phyloP scores from a whole-genome alignment of 2,888 invertebrate genomes.

The Erannis defoliaria region DNA sequence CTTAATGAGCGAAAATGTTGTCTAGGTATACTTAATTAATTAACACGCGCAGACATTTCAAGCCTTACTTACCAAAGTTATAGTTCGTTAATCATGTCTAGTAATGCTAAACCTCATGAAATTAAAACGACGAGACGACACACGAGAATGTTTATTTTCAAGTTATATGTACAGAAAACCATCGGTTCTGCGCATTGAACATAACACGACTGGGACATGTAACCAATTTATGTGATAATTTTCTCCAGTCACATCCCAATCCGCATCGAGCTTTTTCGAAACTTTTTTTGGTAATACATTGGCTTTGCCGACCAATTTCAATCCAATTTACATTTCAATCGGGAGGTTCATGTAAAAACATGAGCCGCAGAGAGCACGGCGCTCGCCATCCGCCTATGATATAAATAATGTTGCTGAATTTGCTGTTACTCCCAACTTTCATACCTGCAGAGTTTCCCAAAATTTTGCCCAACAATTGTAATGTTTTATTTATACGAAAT shows the following conservation, averaged over 20 bases:
- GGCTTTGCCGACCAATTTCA: conserved; percentile 78
- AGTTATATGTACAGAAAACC: conserved; percentile 24
- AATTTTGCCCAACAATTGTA: conserved; percentile 61
- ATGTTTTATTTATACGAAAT: no score
- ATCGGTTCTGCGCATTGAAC: conserved; percentile 17
- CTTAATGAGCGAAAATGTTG: no score
- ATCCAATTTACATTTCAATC: conserved; percentile 82
- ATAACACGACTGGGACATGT: conserved; percentile 34
- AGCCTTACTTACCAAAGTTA: no score
- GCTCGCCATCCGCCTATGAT: conserved; percentile 64
- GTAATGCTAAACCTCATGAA: neutral
- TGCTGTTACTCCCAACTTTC: conserved; percentile 45
- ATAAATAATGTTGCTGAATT: conserved; percentile 67
- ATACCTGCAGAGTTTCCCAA: conserved; percentile 50
- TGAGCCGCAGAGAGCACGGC: conserved; percentile 66
- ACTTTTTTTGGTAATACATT: conserved; percentile 64
- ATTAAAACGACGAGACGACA: neutral
- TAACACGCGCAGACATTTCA: no score
- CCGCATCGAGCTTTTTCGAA: conserved; percentile 59
- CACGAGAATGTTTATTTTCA: conserved; percentile 3
- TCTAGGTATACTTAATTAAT: no score
- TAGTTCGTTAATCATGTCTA: no score
- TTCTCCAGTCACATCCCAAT: conserved; percentile 62
- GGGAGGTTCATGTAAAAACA: conserved; percentile 78
- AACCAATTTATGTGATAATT: conserved; percentile 55